Conservation (phyloP, 2,888 invertebrate species). For the Leptinotarsa rubiginosa region DNA sequence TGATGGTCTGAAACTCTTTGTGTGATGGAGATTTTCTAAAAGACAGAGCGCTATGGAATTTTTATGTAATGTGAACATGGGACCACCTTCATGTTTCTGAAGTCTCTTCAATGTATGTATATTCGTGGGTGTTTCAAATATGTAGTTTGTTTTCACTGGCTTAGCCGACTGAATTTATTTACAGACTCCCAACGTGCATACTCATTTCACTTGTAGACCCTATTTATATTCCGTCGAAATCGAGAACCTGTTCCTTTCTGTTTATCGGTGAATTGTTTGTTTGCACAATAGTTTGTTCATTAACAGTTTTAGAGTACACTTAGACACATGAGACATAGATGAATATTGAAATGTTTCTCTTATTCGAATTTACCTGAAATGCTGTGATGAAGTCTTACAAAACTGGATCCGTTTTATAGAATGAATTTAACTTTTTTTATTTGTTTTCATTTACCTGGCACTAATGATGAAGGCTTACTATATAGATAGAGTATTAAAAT, state of each 20-base stretch:
- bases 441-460: no score
- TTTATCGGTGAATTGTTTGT: conserved; percentile 32
- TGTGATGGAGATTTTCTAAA: conserved; percentile 57
- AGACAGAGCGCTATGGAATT: conserved; percentile 58
- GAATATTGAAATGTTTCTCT: conserved; percentile 3
- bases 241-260: conserved; percentile 39
- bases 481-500: no score
- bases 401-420: no score
- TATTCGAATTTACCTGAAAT: no score
- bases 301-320: conserved; percentile 30
- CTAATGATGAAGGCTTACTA: no score
- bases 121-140: conserved; percentile 59
- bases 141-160: conserved; percentile 53
- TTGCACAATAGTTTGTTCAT: conserved; percentile 36
- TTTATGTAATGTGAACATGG: conserved; percentile 60
- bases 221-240: conserved; percentile 41
- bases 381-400: no score
- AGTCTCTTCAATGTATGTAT: conserved; percentile 62
- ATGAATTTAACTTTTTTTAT: no score
- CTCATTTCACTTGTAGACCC: conserved; percentile 32
- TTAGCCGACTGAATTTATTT: conserved; percentile 47
- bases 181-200: conserved; percentile 36
- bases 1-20: conserved; percentile 39
- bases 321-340: neutral
- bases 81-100: conserved; percentile 63